Evolutionary conservation across 2,797 vertebrate genomes (phyloP).

Genomic region (Paramormyrops hopkinsi): DNA sequence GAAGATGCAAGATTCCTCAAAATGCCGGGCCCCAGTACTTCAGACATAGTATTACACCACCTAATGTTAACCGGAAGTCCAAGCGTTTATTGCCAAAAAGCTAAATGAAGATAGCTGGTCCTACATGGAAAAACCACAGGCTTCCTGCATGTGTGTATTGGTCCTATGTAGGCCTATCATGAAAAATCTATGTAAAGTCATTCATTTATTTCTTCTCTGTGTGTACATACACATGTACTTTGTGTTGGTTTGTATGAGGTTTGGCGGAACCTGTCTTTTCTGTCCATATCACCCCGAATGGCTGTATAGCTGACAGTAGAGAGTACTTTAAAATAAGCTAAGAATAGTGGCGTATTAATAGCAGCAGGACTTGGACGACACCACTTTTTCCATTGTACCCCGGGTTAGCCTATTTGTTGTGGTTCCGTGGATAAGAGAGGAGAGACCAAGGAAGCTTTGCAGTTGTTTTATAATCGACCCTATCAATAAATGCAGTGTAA

Average conservation of each 20-base stretch:
- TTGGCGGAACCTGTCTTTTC: not conserved
- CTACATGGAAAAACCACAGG: not conserved
- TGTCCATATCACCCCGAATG: not conserved
- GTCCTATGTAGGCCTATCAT: not conserved
- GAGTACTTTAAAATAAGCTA: constrained; percentile 9
- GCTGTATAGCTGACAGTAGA: not conserved
- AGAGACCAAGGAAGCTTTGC: not conserved
- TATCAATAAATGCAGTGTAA: not conserved
- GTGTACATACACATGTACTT: not conserved
- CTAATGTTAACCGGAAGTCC: not conserved
- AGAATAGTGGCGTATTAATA: not conserved
- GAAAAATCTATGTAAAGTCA: not conserved
- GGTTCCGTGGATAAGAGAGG: not conserved
- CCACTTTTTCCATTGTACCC: not conserved
- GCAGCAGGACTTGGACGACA: not conserved
- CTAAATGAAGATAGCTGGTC: not conserved
- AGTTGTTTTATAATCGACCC: not conserved
- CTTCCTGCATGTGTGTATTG: not conserved
- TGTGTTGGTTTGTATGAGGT: not conserved
- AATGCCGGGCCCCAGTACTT: not conserved
- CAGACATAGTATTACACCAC: not conserved
- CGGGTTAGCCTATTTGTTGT: not conserved
- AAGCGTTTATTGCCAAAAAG: not conserved
- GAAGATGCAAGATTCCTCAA: not conserved
- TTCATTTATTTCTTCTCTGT: not conserved